Percentiles rank a stretch among this genome's conserved stretches.
Conservation (phyloP, 2,888 invertebrate genomes). For the Ecdyonurus torrentis region DNA sequence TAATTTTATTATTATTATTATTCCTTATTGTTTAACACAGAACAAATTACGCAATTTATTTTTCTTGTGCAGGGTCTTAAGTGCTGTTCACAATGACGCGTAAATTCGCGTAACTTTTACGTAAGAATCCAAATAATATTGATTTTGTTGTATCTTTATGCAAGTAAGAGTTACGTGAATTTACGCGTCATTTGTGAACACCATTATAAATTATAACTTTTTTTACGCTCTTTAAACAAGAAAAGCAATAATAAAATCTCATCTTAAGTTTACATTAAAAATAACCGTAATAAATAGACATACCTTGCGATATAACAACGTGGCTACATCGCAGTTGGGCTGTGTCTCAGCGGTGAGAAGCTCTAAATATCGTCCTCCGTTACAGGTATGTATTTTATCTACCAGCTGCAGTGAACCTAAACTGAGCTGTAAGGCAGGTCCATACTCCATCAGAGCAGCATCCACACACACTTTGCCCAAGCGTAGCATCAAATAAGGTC, state of each 20-base stretch:
- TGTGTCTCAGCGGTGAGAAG: conserved; percentile 38
- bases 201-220: too few species aligned
- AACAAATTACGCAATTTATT: too few species aligned
- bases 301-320: conserved; percentile 60
- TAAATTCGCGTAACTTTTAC: too few species aligned
- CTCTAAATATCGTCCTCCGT: conserved; percentile 59
- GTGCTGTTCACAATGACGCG: too few species aligned
- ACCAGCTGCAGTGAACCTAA: conserved; percentile 45
- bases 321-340: conserved; percentile 41
- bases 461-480: conserved; percentile 50
- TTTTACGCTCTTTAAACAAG: too few species aligned
- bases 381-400: conserved; percentile 57
- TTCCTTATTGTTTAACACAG: too few species aligned
- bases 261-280: too few species aligned
- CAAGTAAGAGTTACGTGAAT: not conserved
- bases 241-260: too few species aligned
- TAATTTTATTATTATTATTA: too few species aligned
- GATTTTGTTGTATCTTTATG: not conserved
- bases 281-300: too few species aligned
- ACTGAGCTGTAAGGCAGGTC: conserved; percentile 57
- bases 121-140: too few species aligned
- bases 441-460: conserved; percentile 58
- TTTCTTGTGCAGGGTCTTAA: too few species aligned
- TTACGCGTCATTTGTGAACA: not conserved
- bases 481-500: conserved; percentile 56